phyloP scores from a whole-genome alignment of 2,888 invertebrate species.

The Hyposoter didymator region DNA sequence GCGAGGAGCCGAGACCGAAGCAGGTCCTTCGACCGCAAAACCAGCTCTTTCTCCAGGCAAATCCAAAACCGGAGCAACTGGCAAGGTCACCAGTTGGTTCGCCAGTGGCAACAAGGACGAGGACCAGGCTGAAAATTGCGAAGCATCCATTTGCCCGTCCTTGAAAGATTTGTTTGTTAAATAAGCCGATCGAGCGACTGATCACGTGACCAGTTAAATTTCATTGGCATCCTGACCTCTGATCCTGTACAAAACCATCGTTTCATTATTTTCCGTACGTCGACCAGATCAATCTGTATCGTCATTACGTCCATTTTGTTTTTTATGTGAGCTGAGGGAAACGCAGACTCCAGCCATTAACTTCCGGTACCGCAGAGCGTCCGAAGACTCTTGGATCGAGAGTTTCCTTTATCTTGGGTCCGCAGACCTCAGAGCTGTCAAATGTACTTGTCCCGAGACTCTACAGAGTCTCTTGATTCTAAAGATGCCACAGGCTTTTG shows the following conservation, averaged over 20 bases:
- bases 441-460: too few species aligned
- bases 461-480: neutral
- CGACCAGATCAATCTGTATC: neutral
- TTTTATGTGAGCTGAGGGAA: too few species aligned
- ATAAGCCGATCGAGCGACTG: constrained; percentile 83
- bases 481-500: neutral
- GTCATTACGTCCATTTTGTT: too few species aligned
- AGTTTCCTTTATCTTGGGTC: too few species aligned
- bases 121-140: constrained; percentile 89
- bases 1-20: constrained; percentile 85
- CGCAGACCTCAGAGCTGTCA: too few species aligned
- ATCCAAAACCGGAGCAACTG: constrained; percentile 73
- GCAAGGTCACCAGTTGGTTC: constrained; percentile 81
- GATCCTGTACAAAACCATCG: neutral
- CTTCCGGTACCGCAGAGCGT: too few species aligned
- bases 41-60: constrained; percentile 82
- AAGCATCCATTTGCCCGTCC: constrained; percentile 92
- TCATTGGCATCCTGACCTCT: neutral
- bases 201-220: neutral
- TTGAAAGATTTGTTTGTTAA: constrained; percentile 95
- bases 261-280: neutral
- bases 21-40: constrained; percentile 77
- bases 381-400: too few species aligned
- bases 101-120: constrained; percentile 88
- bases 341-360: too few species aligned